Percentiles rank a stretch among this genome's conserved stretches.
Evolutionary conservation across 2,113 vertebrate species (phyloP).

Genomic region (Nyctereutes procyonoides): DNA sequence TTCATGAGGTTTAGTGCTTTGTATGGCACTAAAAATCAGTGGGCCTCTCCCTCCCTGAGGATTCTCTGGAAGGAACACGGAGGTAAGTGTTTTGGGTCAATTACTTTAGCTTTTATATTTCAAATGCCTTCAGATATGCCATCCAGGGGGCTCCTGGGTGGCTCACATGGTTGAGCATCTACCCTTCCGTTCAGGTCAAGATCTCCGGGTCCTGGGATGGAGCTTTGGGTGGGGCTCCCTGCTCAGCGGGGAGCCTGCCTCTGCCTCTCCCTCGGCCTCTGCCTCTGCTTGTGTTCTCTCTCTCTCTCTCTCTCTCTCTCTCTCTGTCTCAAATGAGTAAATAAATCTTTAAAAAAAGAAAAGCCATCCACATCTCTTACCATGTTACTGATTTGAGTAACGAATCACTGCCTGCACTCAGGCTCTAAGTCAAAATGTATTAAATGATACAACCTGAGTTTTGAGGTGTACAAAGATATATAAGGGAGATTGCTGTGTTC

Average conservation of each 20-base stretch:
- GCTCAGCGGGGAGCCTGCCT: too few species aligned
- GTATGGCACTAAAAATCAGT: not conserved
- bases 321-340: too few species aligned
- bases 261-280: too few species aligned
- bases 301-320: too few species aligned
- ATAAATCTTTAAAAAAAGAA: not conserved
- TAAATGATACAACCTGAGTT: not conserved
- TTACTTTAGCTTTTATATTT: not conserved
- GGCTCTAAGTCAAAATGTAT: not conserved
- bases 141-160: not conserved
- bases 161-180: too few species aligned
- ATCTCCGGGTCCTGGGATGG: too few species aligned
- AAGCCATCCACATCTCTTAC: not conserved
- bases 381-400: conserved; percentile 12
- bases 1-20: not conserved
- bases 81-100: not conserved
- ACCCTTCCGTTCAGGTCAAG: too few species aligned
- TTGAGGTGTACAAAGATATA: not conserved
- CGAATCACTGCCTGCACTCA: not conserved
- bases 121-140: conserved; percentile 23
- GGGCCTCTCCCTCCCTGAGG: not conserved
- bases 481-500: not conserved
- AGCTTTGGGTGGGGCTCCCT: too few species aligned
- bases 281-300: too few species aligned
- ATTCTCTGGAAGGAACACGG: not conserved